A percentile compares a stretch with the other conserved stretches of the same genome.
Conservation (phyloP, 2,888 invertebrate species). For the Diarsia rubi region DNA sequence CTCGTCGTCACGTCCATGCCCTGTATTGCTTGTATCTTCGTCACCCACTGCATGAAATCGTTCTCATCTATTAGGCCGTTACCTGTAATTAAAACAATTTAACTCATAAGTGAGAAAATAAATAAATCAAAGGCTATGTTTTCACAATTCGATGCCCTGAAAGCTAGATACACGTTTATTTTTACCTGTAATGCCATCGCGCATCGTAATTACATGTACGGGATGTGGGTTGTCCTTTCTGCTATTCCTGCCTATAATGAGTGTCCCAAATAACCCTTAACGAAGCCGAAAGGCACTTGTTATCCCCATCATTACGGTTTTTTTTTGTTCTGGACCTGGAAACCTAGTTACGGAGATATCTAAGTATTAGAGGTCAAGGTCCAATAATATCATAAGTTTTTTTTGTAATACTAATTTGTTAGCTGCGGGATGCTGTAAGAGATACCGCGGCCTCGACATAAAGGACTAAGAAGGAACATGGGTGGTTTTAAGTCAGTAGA, state of each 20-base stretch:
- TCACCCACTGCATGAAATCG: slow-evolving; percentile 95
- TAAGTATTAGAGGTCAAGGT: too few species aligned
- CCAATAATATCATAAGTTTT: too few species aligned
- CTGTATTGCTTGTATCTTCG: slow-evolving; percentile 93
- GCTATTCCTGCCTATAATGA: background rate
- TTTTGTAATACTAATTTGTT: too few species aligned
- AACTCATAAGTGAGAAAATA: background rate
- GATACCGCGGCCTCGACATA: too few species aligned
- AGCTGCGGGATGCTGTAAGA: too few species aligned
- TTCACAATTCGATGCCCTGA: background rate
- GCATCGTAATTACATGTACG: background rate
- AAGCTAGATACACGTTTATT: background rate
- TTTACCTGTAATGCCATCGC: slow-evolving; percentile 1
- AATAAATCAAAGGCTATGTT: background rate
- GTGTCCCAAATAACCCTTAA: too few species aligned
- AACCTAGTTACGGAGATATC: too few species aligned
- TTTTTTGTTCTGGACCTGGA: too few species aligned
- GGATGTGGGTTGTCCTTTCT: background rate
- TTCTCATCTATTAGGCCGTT: slow-evolving; percentile 94
- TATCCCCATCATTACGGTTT: too few species aligned
- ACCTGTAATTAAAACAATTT: slow-evolving; percentile 86
- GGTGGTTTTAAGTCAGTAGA: too few species aligned
- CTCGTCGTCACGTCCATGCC: slow-evolving; percentile 90
- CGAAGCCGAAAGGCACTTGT: too few species aligned
- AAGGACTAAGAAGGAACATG: too few species aligned